These are phyloP conservation scores for Takifugu rubripes DNA, from an alignment of 2,797 vertebrate species.

Conservation along the genomic window DNA sequence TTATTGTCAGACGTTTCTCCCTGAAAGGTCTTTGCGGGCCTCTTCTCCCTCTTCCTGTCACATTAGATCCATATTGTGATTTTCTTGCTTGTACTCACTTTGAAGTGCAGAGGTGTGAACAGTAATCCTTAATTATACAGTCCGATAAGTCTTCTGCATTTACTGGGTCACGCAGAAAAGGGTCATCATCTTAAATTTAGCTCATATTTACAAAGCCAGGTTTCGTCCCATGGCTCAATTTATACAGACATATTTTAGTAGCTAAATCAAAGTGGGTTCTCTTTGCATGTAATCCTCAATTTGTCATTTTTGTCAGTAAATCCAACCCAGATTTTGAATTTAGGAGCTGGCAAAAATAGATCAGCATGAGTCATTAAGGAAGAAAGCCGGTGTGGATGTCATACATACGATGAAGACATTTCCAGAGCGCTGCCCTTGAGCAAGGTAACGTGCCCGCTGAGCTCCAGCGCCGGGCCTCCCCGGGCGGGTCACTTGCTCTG, in stretches of 20 bases:
- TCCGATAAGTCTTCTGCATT: slow-evolving; percentile 28
- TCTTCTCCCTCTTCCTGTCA: slow-evolving; percentile 32
- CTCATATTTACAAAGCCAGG: slow-evolving; percentile 18
- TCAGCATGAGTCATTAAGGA: slow-evolving; percentile 6
- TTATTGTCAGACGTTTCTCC: slow-evolving; percentile 25
- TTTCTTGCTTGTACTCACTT: slow-evolving; percentile 39
- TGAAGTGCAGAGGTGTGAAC: slow-evolving; percentile 45
- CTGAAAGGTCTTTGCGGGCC: slow-evolving; percentile 25
- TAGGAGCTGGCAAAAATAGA: slow-evolving; percentile 12
- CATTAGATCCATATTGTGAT: slow-evolving; percentile 30
- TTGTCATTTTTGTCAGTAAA: slow-evolving; percentile 20
- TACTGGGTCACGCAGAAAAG: slow-evolving; percentile 35
- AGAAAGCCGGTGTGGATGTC: neutral
- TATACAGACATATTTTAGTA: slow-evolving; percentile 22
- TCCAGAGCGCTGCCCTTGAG: neutral
- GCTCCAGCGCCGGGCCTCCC: too few species aligned
- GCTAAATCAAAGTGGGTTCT: slow-evolving; percentile 20
- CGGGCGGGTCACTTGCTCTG: too few species aligned
- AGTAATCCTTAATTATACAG: slow-evolving; percentile 39
- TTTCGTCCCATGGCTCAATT: slow-evolving; percentile 18
- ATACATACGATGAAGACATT: neutral
- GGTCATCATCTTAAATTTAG: slow-evolving; percentile 31
- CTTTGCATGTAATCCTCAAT: slow-evolving; percentile 15
- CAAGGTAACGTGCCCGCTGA: too few species aligned
- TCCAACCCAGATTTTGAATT: slow-evolving; percentile 9